Percentiles rank a stretch among this genome's conserved stretches.
phyloP scores from a whole-genome alignment of 1,140 invertebrate species.

The Cotesia chilonis region DNA sequence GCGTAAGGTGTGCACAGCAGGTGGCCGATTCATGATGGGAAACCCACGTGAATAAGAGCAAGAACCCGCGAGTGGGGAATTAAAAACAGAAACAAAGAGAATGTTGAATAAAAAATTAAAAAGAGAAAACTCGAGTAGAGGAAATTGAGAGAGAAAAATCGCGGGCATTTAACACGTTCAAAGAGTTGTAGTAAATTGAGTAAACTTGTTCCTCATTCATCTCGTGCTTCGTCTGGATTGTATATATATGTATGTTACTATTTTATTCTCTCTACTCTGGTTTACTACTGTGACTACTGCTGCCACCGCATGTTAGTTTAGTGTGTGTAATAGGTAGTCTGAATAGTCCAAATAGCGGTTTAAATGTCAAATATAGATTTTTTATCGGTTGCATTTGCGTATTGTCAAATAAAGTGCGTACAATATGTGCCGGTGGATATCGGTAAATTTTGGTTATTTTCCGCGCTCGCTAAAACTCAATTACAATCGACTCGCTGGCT shows the following conservation, averaged over 20 bases:
- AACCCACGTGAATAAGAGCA: constrained; percentile 36
- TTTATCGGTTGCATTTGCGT: background rate
- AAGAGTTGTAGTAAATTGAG: constrained; percentile 23
- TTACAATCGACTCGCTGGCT: constrained; percentile 18
- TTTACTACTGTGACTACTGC: background rate
- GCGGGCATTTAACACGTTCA: constrained; percentile 16
- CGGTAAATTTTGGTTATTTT: background rate
- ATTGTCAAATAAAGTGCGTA: background rate
- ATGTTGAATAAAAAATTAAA: background rate
- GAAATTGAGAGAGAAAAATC: constrained; percentile 20
- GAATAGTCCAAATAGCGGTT: too few relatives aligned
- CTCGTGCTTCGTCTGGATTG: background rate
- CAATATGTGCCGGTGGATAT: background rate
- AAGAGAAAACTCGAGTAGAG: background rate
- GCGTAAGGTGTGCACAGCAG: constrained; percentile 53
- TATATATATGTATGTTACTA: background rate
- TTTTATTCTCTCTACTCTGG: background rate
- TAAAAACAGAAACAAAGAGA: background rate
- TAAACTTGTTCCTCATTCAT: constrained; percentile 27
- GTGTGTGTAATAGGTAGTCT: too few relatives aligned
- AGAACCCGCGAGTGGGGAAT: background rate
- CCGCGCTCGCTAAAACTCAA: constrained; percentile 19
- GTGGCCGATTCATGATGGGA: constrained; percentile 50
- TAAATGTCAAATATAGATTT: constrained; percentile 7
- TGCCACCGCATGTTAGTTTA: too few relatives aligned